phyloP scores from a whole-genome alignment of 2,113 vertebrate species.

The Nasalis larvatus region DNA sequence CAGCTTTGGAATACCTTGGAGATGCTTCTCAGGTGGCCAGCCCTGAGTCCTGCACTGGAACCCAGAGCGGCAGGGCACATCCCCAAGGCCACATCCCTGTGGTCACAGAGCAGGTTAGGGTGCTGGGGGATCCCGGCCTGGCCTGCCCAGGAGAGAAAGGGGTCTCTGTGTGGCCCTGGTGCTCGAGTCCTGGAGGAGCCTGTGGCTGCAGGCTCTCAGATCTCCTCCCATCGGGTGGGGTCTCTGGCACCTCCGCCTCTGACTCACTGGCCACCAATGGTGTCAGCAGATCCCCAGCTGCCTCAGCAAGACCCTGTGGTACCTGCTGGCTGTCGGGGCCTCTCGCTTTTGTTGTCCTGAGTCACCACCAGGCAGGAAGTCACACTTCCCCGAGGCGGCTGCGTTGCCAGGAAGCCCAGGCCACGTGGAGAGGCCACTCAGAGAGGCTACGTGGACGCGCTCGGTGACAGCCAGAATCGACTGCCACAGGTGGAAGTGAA shows the following conservation, averaged over 20 bases:
- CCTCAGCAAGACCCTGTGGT: too few species aligned
- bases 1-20: neutral
- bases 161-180: neutral
- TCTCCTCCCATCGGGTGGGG: neutral
- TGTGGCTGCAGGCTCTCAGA: neutral
- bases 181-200: neutral
- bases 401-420: neutral
- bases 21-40: neutral
- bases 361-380: too few species aligned
- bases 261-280: neutral
- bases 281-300: too few species aligned
- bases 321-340: too few species aligned
- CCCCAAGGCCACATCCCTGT: neutral
- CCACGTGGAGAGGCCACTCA: neutral
- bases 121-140: too few species aligned
- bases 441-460: too few species aligned
- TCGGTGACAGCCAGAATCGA: neutral
- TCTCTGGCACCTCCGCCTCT: neutral
- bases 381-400: too few species aligned
- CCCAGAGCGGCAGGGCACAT: neutral
- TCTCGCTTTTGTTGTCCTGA: neutral
- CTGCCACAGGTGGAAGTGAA: neutral
- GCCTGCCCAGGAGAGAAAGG: neutral
- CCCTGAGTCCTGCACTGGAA: neutral
- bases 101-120: neutral